Percentiles rank a stretch among this genome's conserved stretches.
phyloP scores from a whole-genome alignment of 2,888 invertebrate species.

The Melanchra persicariae region DNA sequence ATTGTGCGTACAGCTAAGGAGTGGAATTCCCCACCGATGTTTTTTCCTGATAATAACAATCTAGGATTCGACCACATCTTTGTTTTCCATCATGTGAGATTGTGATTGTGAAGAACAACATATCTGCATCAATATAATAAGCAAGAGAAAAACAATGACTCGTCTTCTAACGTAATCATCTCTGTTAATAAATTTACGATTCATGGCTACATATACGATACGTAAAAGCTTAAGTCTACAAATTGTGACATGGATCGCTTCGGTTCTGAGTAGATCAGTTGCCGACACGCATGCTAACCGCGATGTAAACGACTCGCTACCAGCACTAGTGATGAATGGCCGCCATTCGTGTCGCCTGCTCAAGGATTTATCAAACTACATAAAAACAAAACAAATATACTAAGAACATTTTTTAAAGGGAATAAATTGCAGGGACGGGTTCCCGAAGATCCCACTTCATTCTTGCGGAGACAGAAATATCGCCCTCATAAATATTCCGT shows the following conservation, averaged over 20 bases:
- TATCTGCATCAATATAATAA: neutral
- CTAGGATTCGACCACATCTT: too few relatives aligned
- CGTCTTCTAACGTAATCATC: neutral
- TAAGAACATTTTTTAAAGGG: constrained; percentile 39
- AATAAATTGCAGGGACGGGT: constrained; percentile 33
- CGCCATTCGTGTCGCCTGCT: constrained; percentile 33
- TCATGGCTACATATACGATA: neutral
- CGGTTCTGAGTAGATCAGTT: neutral
- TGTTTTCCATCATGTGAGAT: too few relatives aligned
- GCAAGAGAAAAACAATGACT: too few relatives aligned
- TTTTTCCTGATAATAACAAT: too few relatives aligned
- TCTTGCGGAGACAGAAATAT: constrained; percentile 53
- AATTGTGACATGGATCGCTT: constrained; percentile 14
- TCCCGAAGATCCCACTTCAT: constrained; percentile 46
- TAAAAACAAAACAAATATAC: constrained; percentile 36
- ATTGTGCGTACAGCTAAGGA: too few relatives aligned
- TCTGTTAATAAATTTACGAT: neutral
- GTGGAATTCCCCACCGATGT: too few relatives aligned
- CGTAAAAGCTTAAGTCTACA: neutral
- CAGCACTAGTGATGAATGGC: constrained; percentile 19
- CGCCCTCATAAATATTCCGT: constrained; percentile 52
- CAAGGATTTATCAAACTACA: constrained; percentile 41
- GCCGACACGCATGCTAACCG: constrained; percentile 31
- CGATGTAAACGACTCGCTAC: constrained; percentile 39
- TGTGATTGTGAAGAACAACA: too few relatives aligned